These are phyloP conservation scores for Nicator chloris DNA, from an alignment of 2,113 vertebrate genomes.

Conservation along the genomic window DNA sequence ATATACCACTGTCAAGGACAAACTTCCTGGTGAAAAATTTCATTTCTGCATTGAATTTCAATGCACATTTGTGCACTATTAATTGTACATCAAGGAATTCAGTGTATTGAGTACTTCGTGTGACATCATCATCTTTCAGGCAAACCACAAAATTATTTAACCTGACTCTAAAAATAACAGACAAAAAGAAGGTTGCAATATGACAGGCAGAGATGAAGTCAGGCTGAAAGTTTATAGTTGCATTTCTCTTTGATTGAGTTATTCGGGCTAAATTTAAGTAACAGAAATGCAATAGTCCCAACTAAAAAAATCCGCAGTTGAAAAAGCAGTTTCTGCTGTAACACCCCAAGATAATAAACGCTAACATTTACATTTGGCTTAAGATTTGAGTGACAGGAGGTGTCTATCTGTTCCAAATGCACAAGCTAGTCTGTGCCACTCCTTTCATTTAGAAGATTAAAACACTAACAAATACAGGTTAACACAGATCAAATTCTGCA, in stretches of 20 bases:
- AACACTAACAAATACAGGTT: neutral
- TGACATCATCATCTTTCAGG: neutral
- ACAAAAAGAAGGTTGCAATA: neutral
- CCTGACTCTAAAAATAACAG: neutral
- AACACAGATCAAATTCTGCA: neutral
- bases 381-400: neutral
- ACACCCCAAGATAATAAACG: neutral
- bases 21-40: neutral
- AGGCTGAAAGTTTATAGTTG: neutral
- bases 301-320: neutral
- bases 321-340: neutral
- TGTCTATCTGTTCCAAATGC: neutral
- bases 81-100: neutral
- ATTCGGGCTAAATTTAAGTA: neutral
- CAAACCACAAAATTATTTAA: neutral
- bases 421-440: neutral
- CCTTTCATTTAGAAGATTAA: neutral
- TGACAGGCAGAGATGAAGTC: neutral
- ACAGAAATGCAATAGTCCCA: neutral
- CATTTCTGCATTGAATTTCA: neutral
- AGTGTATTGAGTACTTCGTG: neutral
- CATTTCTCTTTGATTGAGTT: neutral
- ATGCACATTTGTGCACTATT: neutral
- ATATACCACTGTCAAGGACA: neutral
- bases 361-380: neutral